Evolutionary conservation across 2,113 vertebrate species (phyloP).

Genomic region (Stigmatopora argus): DNA sequence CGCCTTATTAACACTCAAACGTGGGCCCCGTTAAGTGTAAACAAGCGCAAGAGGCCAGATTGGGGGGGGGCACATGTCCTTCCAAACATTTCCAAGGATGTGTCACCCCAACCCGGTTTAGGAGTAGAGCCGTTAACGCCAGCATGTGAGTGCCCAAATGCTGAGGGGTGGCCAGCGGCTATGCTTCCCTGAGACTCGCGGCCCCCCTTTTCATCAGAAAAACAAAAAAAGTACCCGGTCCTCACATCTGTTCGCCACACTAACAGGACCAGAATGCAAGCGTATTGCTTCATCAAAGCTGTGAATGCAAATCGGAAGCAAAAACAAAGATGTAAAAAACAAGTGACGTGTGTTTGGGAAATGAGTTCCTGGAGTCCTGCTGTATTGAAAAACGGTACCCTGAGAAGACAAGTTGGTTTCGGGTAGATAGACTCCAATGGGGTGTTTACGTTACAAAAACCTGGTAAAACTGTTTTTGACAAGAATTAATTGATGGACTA

Average conservation of each 20-base stretch:
- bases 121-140: constrained; percentile 62
- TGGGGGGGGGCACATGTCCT: constrained; percentile 42
- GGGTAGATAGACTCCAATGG: not conserved
- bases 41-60: constrained; percentile 60
- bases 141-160: constrained; percentile 42
- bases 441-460: not conserved
- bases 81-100: constrained; percentile 69
- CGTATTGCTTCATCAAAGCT: constrained; percentile 9
- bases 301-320: constrained; percentile 15
- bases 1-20: constrained; percentile 64
- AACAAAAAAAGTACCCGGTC: constrained; percentile 19
- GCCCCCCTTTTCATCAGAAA: not conserved
- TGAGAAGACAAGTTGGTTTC: constrained; percentile 1
- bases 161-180: constrained; percentile 44
- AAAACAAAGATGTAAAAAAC: constrained; percentile 4
- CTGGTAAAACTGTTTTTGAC: not conserved
- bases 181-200: constrained; percentile 22
- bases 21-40: constrained; percentile 68
- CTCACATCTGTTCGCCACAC: constrained; percentile 43
- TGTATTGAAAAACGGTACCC: not conserved
- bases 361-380: not conserved
- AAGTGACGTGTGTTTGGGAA: constrained; percentile 5
- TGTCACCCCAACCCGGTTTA: constrained; percentile 62
- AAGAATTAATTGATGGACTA: no score
- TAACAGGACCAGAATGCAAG: constrained; percentile 11